phyloP scores from a whole-genome alignment of 2,797 vertebrate genomes.

The Amazonetta brasiliensis region DNA sequence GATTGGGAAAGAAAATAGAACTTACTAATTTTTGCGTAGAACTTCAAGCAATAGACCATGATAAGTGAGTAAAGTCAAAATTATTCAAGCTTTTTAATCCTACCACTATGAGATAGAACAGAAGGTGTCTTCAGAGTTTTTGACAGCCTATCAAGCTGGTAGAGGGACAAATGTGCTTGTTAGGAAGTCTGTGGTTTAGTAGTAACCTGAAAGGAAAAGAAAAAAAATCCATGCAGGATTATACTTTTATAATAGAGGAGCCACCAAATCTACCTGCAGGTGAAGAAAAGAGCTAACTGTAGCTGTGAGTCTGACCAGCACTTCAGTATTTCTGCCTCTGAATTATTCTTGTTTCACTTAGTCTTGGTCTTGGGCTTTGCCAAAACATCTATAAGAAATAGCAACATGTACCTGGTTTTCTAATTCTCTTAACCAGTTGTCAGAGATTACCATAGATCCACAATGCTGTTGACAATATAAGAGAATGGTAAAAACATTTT shows the following conservation, averaged over 20 bases:
- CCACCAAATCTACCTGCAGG: accelerated
- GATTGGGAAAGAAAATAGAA: background rate
- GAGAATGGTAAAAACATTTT: background rate
- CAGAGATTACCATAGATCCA: background rate
- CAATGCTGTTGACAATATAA: background rate
- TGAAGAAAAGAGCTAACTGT: background rate
- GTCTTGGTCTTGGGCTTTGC: background rate
- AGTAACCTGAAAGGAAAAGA: background rate
- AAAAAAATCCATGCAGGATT: background rate
- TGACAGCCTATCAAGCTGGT: background rate
- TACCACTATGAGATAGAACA: background rate
- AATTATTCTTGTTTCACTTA: background rate
- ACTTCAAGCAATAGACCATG: background rate
- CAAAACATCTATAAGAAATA: background rate
- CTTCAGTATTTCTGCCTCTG: background rate
- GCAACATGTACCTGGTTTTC: background rate
- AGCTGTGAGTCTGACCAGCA: background rate
- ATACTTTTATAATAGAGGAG: background rate
- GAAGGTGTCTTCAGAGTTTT: background rate
- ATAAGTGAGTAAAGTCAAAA: background rate
- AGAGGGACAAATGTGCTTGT: background rate
- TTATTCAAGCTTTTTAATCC: background rate
- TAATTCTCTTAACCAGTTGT: background rate
- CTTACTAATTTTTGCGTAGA: background rate
- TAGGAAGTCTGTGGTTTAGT: background rate